Percentiles rank a stretch among this genome's conserved stretches.
phyloP scores from a whole-genome alignment of 2,113 vertebrate species.

The Urocolius indicus region DNA sequence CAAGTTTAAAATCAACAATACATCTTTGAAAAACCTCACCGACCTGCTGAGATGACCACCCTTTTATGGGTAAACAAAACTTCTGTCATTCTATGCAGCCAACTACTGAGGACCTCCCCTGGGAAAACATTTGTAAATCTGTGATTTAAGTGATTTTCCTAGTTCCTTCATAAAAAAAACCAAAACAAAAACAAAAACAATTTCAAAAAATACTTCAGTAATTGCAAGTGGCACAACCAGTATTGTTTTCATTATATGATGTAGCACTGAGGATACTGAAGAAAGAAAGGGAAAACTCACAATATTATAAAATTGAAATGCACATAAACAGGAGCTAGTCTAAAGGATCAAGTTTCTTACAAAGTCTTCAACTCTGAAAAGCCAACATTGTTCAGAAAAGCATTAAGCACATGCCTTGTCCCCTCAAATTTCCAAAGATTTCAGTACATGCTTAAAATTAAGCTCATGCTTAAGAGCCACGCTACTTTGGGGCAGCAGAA shows the following conservation, averaged over 20 bases:
- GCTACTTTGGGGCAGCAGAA: not conserved
- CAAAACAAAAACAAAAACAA: too few species aligned
- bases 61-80: not conserved
- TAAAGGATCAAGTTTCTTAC: constrained; percentile 43
- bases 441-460: constrained; percentile 18
- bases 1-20: constrained; percentile 10
- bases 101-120: not conserved
- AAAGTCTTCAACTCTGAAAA: constrained; percentile 29
- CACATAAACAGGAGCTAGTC: constrained; percentile 44
- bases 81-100: not conserved
- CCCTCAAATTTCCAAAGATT: not conserved
- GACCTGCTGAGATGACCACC: constrained; percentile 2
- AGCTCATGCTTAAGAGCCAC: not conserved
- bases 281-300: constrained; percentile 23
- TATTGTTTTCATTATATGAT: constrained; percentile 30
- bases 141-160: not conserved
- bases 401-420: not conserved
- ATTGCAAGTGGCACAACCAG: constrained; percentile 15
- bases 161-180: not conserved
- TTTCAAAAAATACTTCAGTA: constrained; percentile 21
- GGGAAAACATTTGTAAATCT: constrained; percentile 25
- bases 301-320: constrained; percentile 34
- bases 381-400: constrained; percentile 33
- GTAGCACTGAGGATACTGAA: constrained; percentile 3
- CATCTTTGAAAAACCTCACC: not conserved